Evolutionary conservation across 2,113 vertebrate species (phyloP).

Genomic region (cattle (Bos taurus)): ARS-UCD2.0 NC_037329.1:78262001-78262500

Average conservation of each 20-base stretch:
- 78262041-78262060: background rate
- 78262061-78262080: background rate
- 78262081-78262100: background rate
- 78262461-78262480: background rate
- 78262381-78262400: background rate
- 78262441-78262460: background rate
- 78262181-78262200: background rate
- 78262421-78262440: background rate
- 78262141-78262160: background rate
- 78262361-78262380: background rate
- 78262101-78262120: background rate
- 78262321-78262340: background rate
- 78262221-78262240: background rate
- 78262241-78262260: background rate
- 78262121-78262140: background rate
- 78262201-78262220: background rate
- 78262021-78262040: background rate
- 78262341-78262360: background rate
- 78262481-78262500: background rate
- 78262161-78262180: background rate
- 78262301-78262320: background rate
- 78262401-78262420: background rate
- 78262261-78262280: background rate
- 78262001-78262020: background rate
- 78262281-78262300: background rate